A percentile compares a stretch with the other conserved stretches of the same genome.
Conservation (phyloP, 2,888 invertebrate species). For the Standfussiana lucernea region DNA sequence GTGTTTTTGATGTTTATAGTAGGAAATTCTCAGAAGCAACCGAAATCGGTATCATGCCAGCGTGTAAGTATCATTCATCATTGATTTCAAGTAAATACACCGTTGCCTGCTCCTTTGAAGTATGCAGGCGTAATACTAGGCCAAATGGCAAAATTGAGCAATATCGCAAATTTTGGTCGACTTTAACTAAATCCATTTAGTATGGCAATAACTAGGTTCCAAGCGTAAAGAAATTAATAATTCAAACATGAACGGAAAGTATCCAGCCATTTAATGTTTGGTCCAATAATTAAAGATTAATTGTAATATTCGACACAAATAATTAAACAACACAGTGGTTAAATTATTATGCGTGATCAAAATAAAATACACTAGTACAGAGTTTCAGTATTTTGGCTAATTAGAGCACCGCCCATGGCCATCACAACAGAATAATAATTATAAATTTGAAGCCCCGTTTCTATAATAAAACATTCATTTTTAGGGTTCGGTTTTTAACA, state of each 20-base stretch:
- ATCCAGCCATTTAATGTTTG: conserved; percentile 14
- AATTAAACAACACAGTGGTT: conserved; percentile 17
- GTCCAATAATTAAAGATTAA: conserved; percentile 33
- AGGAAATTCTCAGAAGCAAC: background rate
- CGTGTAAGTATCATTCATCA: background rate
- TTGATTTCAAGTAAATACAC: background rate
- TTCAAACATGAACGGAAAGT: conserved; percentile 8
- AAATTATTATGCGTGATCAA: conserved; percentile 16
- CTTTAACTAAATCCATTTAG: background rate
- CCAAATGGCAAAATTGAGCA: background rate
- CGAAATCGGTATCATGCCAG: background rate
- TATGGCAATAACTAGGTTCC: background rate
- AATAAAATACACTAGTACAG: background rate
- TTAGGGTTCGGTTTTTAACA: no score
- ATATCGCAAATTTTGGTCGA: background rate
- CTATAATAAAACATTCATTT: background rate
- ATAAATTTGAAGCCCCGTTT: background rate
- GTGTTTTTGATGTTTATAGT: background rate
- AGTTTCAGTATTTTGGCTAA: background rate
- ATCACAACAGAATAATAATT: background rate
- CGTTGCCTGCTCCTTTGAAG: background rate
- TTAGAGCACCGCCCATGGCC: background rate
- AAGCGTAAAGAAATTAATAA: conserved; percentile 20
- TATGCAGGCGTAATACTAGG: background rate
- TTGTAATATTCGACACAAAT: conserved; percentile 34